Evolutionary conservation across 2,113 vertebrate species (phyloP), one percentile per base, ranked within the genome.

Genomic region (Tringa solitaria): DNA sequence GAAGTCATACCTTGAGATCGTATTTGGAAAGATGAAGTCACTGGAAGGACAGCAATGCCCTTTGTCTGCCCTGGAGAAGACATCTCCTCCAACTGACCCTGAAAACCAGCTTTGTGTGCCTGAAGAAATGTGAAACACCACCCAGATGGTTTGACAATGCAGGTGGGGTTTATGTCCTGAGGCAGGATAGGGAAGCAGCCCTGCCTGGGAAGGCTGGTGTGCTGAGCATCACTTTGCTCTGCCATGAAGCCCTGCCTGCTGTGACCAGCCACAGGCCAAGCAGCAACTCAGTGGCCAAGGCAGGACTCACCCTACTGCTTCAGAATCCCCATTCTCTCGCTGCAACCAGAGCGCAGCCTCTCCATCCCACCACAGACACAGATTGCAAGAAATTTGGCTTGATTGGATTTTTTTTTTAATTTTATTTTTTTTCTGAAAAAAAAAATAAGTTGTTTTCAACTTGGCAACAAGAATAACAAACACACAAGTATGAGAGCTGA

Each of bases 241-340:
- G 67, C 46, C 32, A 3, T 0, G 0, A 61, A 84, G 14, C 17
- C 21, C 54, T 85, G 57, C 32, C 32, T 86, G 69, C 84, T 60
- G 33, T 61, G 63, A 35, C 6, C 14, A 88, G 59, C 46, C 33
- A 54, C 2, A 4, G 57, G 39, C 45, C 37, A 70, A 1, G 5
- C 5, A 22, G 39, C 24, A 79, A 8, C 50, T 64, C 46, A 7
- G 22, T 61, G 78, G 41, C 39, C 30, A 72, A 84, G 60, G 59
- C 17, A 81, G 16, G 33, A 41, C 35, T 74, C 26, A 48, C 6
- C 10, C 10, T 10, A 20, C 15, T n/a, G 22, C 45, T 91, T 82
- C 0, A 0, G 18, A 45, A 16, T 57, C 6, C 39, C 19, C 21
- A n/a, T 56, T 28, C 19, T 75, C 41, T 68, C 3, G 0, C 30